These are phyloP conservation scores for Prorops nasuta DNA, from an alignment of 1,140 invertebrate genomes.

Conservation along the genomic window DNA sequence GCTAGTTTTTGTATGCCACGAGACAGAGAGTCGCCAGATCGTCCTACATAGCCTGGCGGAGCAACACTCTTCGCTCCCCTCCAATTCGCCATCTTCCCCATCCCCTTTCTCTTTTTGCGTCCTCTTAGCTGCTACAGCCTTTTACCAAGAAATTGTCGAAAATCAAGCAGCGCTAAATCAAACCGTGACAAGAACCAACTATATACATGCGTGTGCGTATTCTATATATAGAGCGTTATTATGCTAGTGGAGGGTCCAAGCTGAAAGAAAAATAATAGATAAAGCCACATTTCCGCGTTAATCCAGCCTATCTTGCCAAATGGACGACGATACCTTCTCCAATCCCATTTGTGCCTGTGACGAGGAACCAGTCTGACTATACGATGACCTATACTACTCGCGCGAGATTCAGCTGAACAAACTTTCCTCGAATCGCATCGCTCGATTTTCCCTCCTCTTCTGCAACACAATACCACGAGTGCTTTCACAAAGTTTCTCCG, in stretches of 20 bases:
- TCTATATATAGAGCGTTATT: background rate
- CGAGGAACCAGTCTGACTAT: too few relatives aligned
- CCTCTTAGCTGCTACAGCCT: background rate
- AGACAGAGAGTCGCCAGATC: constrained; percentile 40
- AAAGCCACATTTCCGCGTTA: too few relatives aligned
- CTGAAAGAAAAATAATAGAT: background rate
- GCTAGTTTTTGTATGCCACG: constrained; percentile 35
- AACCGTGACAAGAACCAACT: background rate
- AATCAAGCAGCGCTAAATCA: background rate
- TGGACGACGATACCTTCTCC: too few relatives aligned
- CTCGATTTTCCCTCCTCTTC: too few relatives aligned
- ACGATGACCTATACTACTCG: too few relatives aligned
- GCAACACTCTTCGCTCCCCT: constrained; percentile 12
- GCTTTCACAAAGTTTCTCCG: too few relatives aligned
- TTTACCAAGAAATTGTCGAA: background rate
- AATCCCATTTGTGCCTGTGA: too few relatives aligned
- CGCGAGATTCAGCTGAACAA: too few relatives aligned
- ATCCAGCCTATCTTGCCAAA: too few relatives aligned
- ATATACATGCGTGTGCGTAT: background rate
- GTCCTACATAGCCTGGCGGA: constrained; percentile 34
- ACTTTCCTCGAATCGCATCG: too few relatives aligned
- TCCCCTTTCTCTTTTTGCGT: background rate
- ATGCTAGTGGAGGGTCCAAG: background rate
- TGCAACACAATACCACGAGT: too few relatives aligned
- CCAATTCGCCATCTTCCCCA: background rate